phyloP scores from a whole-genome alignment of 2,797 vertebrate genomes.

The Acanthopagrus latus region DNA sequence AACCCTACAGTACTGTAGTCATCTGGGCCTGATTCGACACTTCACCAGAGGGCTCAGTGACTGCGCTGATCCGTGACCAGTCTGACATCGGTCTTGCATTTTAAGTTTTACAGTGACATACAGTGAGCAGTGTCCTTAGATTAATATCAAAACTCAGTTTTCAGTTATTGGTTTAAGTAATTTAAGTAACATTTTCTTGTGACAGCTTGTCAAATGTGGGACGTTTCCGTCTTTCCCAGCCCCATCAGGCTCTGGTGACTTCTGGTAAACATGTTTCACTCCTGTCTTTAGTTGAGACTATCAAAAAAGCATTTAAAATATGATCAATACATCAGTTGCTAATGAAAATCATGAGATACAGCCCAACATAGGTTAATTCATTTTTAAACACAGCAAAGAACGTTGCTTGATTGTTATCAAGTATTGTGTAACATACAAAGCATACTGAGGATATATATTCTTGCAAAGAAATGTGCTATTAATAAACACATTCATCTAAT shows the following conservation, averaged over 20 bases:
- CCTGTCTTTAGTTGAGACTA: background rate
- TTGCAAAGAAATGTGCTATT: too few species aligned
- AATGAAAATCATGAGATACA: background rate
- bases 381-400: background rate
- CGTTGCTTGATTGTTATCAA: too few species aligned
- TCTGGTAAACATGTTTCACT: background rate
- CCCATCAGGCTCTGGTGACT: background rate
- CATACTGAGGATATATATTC: too few species aligned
- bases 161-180: background rate
- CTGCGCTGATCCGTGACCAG: background rate
- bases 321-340: background rate
- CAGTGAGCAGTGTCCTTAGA: background rate
- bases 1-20: constrained; percentile 20
- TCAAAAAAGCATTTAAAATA: background rate
- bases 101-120: background rate
- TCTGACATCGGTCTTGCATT: constrained; percentile 2
- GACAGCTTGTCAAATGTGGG: background rate
- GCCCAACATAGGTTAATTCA: background rate
- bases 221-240: background rate
- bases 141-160: background rate
- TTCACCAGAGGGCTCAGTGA: background rate
- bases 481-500: too few species aligned
- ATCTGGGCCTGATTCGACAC: background rate
- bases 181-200: background rate
- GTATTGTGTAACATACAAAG: too few species aligned